Conservation (phyloP, 2,797 vertebrate species). For the Echeneis naucrates region DNA sequence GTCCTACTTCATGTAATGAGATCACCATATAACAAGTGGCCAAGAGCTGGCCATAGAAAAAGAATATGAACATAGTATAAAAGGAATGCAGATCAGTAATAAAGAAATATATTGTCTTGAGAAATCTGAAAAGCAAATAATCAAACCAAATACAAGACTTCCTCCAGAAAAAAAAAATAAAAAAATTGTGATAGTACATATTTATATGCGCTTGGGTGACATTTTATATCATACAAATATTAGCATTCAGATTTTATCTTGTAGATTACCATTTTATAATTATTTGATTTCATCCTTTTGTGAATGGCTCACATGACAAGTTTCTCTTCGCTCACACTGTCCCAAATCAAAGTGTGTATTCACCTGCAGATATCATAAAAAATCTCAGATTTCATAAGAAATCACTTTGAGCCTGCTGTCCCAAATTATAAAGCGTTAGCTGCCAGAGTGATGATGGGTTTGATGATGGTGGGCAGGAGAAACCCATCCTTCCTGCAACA, state of each 20-base stretch:
- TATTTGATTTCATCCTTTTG: background rate
- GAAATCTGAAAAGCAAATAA: background rate
- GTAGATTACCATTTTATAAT: background rate
- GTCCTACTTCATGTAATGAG: constrained; percentile 66
- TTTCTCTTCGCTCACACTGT: background rate
- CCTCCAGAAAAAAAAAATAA: background rate
- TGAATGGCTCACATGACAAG: background rate
- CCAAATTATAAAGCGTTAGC: constrained; percentile 71
- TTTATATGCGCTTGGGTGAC: background rate
- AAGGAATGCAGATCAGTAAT: constrained; percentile 27
- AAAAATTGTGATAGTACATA: background rate
- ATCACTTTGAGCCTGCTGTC: constrained; percentile 44
- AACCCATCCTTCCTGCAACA: constrained; percentile 48
- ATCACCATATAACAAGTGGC: constrained; percentile 59
- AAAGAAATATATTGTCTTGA: background rate
- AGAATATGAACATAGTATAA: constrained; percentile 46
- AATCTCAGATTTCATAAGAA: constrained; percentile 17
- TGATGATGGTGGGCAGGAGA: constrained; percentile 41
- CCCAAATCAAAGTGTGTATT: background rate
- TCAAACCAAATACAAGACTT: background rate
- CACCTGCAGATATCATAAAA: constrained; percentile 5
- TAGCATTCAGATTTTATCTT: background rate
- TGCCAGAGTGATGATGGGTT: constrained; percentile 56
- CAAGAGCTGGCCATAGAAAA: constrained; percentile 53
- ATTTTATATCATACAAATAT: background rate